Evolutionary conservation across 2,888 invertebrate species (phyloP).

Genomic region (Chaitophorus viminalis): DNA sequence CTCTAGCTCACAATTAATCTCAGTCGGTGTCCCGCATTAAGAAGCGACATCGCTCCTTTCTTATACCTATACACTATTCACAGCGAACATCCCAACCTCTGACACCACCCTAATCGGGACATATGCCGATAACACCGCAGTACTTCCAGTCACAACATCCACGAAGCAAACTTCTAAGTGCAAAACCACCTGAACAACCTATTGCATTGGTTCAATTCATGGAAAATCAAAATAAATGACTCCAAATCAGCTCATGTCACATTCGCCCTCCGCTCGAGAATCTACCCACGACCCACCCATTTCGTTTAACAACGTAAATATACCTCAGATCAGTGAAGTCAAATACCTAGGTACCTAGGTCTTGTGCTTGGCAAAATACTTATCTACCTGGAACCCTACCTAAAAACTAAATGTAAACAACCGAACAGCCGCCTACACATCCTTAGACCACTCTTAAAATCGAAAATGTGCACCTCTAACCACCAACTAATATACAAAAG

Average conservation of each 20-base stretch:
- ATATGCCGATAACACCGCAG: too few species aligned
- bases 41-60: neutral
- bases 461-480: neutral
- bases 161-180: too few species aligned
- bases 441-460: neutral
- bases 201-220: neutral
- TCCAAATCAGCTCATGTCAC: neutral
- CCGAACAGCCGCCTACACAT: neutral
- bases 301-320: too few species aligned
- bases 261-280: neutral
- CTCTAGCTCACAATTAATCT: neutral
- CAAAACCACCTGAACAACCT: too few species aligned
- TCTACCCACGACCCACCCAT: neutral
- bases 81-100: neutral
- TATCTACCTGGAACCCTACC: neutral
- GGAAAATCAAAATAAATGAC: constrained; percentile 1
- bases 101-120: neutral
- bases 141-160: too few species aligned
- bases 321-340: neutral
- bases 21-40: neutral
- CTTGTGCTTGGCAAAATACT: neutral
- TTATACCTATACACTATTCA: neutral
- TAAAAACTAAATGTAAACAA: neutral
- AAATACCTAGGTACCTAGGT: too few species aligned
- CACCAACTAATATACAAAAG: neutral